Evolutionary conservation across 2,113 vertebrate species (phyloP), one percentile per base, ranked within the genome.

Genomic region (Lanius collurio): DNA sequence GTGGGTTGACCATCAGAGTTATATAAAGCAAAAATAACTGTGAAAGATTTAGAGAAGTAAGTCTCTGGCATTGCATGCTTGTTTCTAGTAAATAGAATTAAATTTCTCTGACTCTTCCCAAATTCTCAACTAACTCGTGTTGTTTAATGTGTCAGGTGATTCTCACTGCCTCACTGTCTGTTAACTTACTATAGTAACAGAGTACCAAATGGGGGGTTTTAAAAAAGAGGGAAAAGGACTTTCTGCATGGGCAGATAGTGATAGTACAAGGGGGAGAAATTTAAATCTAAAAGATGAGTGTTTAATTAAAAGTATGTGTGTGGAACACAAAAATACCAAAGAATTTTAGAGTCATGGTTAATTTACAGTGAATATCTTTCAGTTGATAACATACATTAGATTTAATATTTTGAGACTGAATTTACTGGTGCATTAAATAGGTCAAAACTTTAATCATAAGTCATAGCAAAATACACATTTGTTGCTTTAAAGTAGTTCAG

Each of bases 401-500:
- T 67, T 90, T 46, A 69, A 56, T 85, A 95, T 83, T 68, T 76
- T 77, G 83, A 70, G 74, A 39, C 71, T 78, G 78, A 64, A 89
- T 85, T 83, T 87, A 67, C n/a, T 59, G 53, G 12, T 91, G 44
- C 33, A 57, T 87, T 90, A 97, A 97, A 77, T 97, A 95, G 97
- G 96, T 97, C 93, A 8, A 82, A 94, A 96, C 87, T 92, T 95
- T 95, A 95, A 96, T 97, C 95, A 96, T 95, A 97, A 96, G 91
- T 97, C 93, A 95, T 84, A 94, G 76, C 75, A 94, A 90, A 93
- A 94, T 93, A 89, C 87, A 86, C 85, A 87, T 96, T 95, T 95
- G 89, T 95, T 95, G 95, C 83, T 96, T 96, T 93, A 97, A 97
- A 97, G 96, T 89, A 95, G 93, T 97, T 96, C 94, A 95, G 83